phyloP scores from a whole-genome alignment of 2,888 invertebrate species.

The Drosophila recens region DNA sequence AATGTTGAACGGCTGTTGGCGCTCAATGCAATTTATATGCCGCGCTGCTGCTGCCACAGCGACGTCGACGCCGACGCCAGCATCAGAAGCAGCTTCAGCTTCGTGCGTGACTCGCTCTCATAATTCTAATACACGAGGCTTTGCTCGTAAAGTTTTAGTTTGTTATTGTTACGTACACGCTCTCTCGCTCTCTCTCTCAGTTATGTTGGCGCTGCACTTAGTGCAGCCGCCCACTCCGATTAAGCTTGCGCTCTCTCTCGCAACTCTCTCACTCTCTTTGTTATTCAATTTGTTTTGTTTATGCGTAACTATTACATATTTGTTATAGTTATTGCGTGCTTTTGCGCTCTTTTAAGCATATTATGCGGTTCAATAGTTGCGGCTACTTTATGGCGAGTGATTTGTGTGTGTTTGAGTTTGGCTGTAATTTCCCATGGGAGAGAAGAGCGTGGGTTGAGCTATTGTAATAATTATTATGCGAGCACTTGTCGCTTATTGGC shows the following conservation, averaged over 20 bases:
- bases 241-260: slow-evolving; percentile 28
- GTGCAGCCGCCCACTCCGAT: slow-evolving; percentile 52
- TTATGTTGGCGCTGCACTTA: slow-evolving; percentile 38
- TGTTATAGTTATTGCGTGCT: slow-evolving; percentile 40
- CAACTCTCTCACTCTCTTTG: slow-evolving; percentile 27
- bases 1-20: slow-evolving; percentile 61
- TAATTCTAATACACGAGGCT: slow-evolving; percentile 58
- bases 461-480: slow-evolving; percentile 45
- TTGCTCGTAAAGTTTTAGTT: slow-evolving; percentile 65
- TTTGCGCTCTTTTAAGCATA: slow-evolving; percentile 41
- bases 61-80: slow-evolving; percentile 22
- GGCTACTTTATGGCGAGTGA: slow-evolving; percentile 40
- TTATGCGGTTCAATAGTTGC: slow-evolving; percentile 53
- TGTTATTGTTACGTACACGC: slow-evolving; percentile 63
- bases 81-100: slow-evolving; percentile 37
- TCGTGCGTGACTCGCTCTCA: slow-evolving; percentile 64
- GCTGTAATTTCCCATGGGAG: slow-evolving; percentile 34
- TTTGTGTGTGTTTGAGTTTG: slow-evolving; percentile 3
- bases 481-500: slow-evolving; percentile 48
- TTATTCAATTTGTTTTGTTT: slow-evolving; percentile 64
- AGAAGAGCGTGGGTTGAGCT: slow-evolving; percentile 21
- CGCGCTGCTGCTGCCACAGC: slow-evolving; percentile 28
- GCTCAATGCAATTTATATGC: slow-evolving; percentile 73
- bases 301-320: slow-evolving; percentile 56
- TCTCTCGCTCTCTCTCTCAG: slow-evolving; percentile 15